These are phyloP conservation scores for Lypha dubia DNA, from an alignment of 2,888 invertebrate genomes.

Conservation along the genomic window DNA sequence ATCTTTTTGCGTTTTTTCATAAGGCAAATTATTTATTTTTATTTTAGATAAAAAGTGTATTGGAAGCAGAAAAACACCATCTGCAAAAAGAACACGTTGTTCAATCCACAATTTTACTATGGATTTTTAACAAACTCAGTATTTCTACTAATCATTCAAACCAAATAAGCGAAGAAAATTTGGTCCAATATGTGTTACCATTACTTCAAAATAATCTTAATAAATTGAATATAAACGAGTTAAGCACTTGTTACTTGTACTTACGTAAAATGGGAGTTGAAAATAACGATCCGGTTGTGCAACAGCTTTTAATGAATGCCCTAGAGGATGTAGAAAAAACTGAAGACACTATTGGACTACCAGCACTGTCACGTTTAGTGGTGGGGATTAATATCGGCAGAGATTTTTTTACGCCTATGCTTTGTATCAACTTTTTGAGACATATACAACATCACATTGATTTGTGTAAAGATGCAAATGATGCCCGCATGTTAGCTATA, in stretches of 20 bases:
- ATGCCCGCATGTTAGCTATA: conserved; percentile 83
- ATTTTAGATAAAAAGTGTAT: conserved; percentile 70
- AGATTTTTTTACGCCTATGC: conserved; percentile 82
- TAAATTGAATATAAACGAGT: conserved; percentile 81
- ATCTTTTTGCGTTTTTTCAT: too few relatives aligned
- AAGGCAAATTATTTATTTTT: too few relatives aligned
- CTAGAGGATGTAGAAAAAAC: conserved; percentile 76
- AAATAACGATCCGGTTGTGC: conserved; percentile 78
- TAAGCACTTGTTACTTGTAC: conserved; percentile 84
- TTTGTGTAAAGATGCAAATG: conserved; percentile 79
- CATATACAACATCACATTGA: conserved; percentile 80
- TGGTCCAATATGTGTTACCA: conserved; percentile 72
- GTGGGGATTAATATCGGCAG: conserved; percentile 82
- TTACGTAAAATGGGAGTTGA: conserved; percentile 84
- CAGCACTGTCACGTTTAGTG: conserved; percentile 83
- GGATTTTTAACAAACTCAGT: conserved; percentile 71
- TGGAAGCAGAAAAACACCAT: conserved; percentile 30
- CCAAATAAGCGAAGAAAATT: background rate
- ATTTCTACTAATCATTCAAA: background rate
- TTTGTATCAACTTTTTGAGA: conserved; percentile 82
- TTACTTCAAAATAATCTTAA: conserved; percentile 77
- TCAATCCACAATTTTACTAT: conserved; percentile 76
- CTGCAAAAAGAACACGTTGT: conserved; percentile 74
- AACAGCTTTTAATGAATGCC: conserved; percentile 79
- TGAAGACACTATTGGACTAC: conserved; percentile 78